Conservation (phyloP, 1,140 invertebrate genomes). For the Holcopasites calliopsidis region DNA sequence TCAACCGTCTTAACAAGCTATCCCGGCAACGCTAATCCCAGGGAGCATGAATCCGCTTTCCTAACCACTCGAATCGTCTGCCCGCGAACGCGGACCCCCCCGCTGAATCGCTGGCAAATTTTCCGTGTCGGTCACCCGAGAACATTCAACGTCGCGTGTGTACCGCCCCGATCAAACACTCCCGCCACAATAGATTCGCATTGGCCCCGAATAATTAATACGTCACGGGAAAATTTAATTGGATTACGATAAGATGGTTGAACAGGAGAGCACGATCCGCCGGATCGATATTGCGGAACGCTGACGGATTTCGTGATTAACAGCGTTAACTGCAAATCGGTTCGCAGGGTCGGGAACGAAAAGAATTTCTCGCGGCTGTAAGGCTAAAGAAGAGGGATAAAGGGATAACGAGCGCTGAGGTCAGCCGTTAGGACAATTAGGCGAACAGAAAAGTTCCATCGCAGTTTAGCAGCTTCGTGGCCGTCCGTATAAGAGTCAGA, state of each 20-base stretch:
- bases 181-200: neutral
- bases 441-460: slow-evolving; percentile 64
- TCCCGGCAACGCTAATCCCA: slow-evolving; percentile 4
- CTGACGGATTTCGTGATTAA: neutral
- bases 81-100: neutral
- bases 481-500: slow-evolving; percentile 45
- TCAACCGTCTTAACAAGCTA: slow-evolving; percentile 49
- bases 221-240: slow-evolving; percentile 33
- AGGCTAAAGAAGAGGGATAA: neutral
- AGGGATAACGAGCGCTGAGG: slow-evolving; percentile 39
- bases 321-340: slow-evolving; percentile 24
- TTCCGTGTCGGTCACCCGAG: neutral
- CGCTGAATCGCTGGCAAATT: slow-evolving; percentile 10
- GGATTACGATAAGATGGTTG: slow-evolving; percentile 39
- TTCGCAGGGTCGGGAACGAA: neutral
- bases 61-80: neutral
- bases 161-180: neutral
- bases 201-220: slow-evolving; percentile 30
- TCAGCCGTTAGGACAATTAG: slow-evolving; percentile 62
- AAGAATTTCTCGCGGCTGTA: neutral
- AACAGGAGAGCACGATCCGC: neutral
- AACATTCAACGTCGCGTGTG: neutral
- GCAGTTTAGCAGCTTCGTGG: slow-evolving; percentile 25
- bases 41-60: slow-evolving; percentile 18
- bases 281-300: slow-evolving; percentile 23